Evolutionary conservation across 2,113 vertebrate species (phyloP).

Genomic region (Prochilodus magdalenae): DNA sequence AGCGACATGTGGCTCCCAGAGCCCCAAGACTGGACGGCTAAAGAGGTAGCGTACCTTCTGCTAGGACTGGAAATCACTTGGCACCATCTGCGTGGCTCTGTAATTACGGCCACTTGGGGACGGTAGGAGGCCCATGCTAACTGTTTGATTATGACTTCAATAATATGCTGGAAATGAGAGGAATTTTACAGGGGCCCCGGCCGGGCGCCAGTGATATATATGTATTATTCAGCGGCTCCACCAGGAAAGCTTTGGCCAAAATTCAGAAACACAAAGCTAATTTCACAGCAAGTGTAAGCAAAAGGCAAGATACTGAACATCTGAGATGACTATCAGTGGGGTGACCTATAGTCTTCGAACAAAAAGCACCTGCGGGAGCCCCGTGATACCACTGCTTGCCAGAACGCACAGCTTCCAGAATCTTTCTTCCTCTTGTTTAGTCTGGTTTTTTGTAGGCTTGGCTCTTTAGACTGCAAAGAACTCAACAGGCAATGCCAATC

Average conservation of each 20-base stretch:
- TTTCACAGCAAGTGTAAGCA: neutral
- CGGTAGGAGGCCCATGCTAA: slow-evolving; percentile 58
- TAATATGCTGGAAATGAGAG: slow-evolving; percentile 61
- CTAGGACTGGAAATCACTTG: slow-evolving; percentile 58
- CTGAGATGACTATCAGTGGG: neutral
- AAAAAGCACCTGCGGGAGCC: too few species aligned
- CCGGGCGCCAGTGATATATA: neutral
- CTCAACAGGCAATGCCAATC: too few species aligned
- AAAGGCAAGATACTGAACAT: neutral
- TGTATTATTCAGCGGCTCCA: neutral
- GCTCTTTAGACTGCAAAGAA: neutral
- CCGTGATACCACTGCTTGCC: too few species aligned
- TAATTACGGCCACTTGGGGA: slow-evolving; percentile 71
- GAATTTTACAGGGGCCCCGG: slow-evolving; percentile 46
- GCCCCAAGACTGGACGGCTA: slow-evolving; percentile 66
- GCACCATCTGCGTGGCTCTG: slow-evolving; percentile 62
- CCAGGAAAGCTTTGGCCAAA: neutral
- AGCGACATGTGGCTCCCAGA: slow-evolving; percentile 50
- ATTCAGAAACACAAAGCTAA: neutral
- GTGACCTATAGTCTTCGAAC: neutral
- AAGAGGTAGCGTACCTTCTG: slow-evolving; percentile 68
- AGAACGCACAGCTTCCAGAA: neutral
- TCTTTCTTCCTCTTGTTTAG: neutral
- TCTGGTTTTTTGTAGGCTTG: neutral
- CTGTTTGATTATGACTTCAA: slow-evolving; percentile 59